Base-by-base conservation (phyloP, 2,888 invertebrate species). In the Acleris laterana region DNA sequence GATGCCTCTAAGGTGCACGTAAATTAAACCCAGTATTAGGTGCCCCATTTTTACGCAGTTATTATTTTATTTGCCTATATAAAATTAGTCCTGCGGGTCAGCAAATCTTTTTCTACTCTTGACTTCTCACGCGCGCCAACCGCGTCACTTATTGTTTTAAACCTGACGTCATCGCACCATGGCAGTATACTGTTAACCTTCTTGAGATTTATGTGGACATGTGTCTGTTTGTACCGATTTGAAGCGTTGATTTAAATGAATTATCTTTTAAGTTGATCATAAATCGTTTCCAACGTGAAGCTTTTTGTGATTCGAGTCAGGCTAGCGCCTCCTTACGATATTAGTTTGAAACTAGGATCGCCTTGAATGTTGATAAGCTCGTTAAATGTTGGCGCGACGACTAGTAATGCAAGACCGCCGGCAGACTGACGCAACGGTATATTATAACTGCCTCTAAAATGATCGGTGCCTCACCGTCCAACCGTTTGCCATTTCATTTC, bases 291-390 rank as follows among this genome's bases (percentile, higher is more conserved):
- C 17, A 46, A 46, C 17, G 6, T n/a, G 3, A 65, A 61, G 20
- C 17, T 25, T 17, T 65, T 66, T 5, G 49, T 25, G 44, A 62
- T 66, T 66, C 56, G 22, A 61, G 57, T 57, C 51, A 38, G 61
- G 66, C 57, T 46, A 62, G 57, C 61, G 48, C 38, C 57, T 62
- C 60, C 28, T 46, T 44, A 5, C 13, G 57, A 65, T 65, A 50
- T 66, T 66, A 51, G 61, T 66, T 66, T 51, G 11, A 69, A 74
- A 71, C 72, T 74, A 68, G 72, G 74, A 68, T 81, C 72, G 77
- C 85, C 83, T 85, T 86, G 82, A 80, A 82, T 79, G 74, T 69
- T 73, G 70, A 77, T 75, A 77, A 81, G 82, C 80, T 83, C 82
- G 79, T 83, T 77, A 83, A 82, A 81, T 80, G 71, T 76, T 75